These are phyloP conservation scores for Caranx melampygus DNA, from an alignment of 2,113 vertebrate genomes.

Conservation along the genomic window DNA sequence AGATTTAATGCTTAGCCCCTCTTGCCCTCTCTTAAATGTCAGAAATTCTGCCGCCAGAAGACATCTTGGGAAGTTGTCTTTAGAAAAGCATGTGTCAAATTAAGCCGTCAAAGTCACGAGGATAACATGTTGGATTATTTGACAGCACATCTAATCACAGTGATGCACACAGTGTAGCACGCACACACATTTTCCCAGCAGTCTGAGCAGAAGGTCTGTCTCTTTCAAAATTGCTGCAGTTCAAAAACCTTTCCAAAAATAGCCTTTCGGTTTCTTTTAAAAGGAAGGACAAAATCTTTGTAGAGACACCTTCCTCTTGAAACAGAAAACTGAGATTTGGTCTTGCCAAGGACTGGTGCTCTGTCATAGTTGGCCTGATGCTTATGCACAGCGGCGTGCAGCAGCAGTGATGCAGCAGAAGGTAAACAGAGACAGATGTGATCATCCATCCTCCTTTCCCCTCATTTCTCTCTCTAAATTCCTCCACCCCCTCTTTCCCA, in stretches of 20 bases:
- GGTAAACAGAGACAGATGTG: conserved; percentile 63
- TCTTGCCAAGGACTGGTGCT: conserved; percentile 14
- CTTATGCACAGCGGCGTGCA: conserved; percentile 38
- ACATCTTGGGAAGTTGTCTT: conserved; percentile 39
- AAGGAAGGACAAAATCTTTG: background rate
- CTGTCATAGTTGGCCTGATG: conserved; percentile 24
- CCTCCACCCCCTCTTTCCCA: background rate
- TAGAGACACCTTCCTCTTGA: background rate
- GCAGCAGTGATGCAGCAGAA: conserved; percentile 31
- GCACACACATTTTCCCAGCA: conserved; percentile 16
- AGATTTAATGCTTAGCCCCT: conserved; percentile 37
- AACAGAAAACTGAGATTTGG: conserved; percentile 11
- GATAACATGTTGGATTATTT: conserved; percentile 55
- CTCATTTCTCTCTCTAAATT: conserved; percentile 18
- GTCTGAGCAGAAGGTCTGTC: conserved; percentile 3
- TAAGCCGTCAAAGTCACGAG: conserved; percentile 49
- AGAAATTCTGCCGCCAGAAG: conserved; percentile 35
- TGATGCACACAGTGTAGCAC: conserved; percentile 23
- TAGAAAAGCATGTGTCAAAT: conserved; percentile 48
- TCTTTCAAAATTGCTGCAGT: background rate
- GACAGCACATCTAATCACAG: conserved; percentile 26
- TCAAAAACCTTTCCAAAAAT: background rate
- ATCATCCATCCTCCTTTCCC: conserved; percentile 54
- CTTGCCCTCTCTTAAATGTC: conserved; percentile 36
- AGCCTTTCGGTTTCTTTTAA: background rate